Evolutionary conservation across 2,888 invertebrate species (phyloP), one percentile per base, ranked within the genome.

Genomic region (Dryococelus australis): DNA sequence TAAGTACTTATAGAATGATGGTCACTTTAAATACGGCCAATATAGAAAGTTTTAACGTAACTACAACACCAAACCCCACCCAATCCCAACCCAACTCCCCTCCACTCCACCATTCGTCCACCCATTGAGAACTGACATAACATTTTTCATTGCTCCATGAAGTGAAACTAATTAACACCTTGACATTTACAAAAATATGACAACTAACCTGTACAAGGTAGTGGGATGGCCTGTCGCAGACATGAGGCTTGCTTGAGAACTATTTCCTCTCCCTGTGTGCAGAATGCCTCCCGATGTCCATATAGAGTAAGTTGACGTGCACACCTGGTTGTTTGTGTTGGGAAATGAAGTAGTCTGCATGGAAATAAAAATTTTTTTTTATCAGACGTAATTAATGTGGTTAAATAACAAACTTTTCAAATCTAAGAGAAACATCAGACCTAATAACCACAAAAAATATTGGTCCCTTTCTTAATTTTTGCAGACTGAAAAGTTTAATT

Each of bases 261-360:
- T 87, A 27, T 81, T 86, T 79, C 88, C 89, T 26, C 87, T 85
- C 24, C 88, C 90, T 86, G 89, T 89, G 85, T 90, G 90, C 88
- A 90, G 90, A 85, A 90, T 90, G 43, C 90, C 90, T 9, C 90
- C 90, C 35, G 91, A 90, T 28, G 91, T 91, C 91, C 91, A 91
- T 27, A 91, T 90, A 47, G 91, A 91, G 89, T 91, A 91, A 27
- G 89, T 90, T 27, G 91, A 90, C 9, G 90, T 89, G 84, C 88
- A 88, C 28, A 88, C 87, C 28, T 88, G 88, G 43, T 89, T 88
- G 27, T 89, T 88, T 8, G 86, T 53, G 35, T 84, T 87, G 43
- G 87, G 88, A 26, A 88, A 88, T 16, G 87, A 84, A 28, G 86
- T 86, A 4, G 89, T 87, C 88, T 89, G 84, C 85, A 85, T 47